Evolutionary conservation across 2,797 vertebrate species (phyloP), one percentile per base, ranked within the genome.

Genomic region (Gymnopithys bicolor): DNA sequence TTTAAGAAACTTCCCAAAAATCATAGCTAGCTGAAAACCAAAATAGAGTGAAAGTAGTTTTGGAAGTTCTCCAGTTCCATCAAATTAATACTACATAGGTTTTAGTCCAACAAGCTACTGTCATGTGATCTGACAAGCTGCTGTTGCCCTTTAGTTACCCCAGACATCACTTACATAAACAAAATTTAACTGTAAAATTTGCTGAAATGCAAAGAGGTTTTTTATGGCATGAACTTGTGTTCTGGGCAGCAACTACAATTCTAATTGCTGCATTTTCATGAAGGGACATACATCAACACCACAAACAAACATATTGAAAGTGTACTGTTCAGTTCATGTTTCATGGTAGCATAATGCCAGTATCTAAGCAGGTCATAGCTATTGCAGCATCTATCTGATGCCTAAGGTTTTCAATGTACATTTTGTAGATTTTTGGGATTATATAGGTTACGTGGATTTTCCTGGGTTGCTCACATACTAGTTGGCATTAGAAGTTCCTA

Each of bases 61-160:
- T 95, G 91, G 66, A 93, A 66, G 32, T 84, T 59, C 23, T 95
- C 87, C 94, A 91, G 59, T 76, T 89, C 85, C 62, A 93, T 81
- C 59, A 89, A 71, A 91, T 89, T 94, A 92, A 60, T 62, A 82
- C 52, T 39, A 83, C 41, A 71, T 16, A 82, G 69, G 53, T 79
- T 95, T 93, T 82, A 84, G 81, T 46, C n/a, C 84, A 84, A 79
- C 35, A 84, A 83, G 49, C 81, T 78, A 80, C 18, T 35, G 27
- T 19, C 76, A 80, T 0, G 1, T 95, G 78, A 86, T 39, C 55
- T 56, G 32, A 85, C 56, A 94, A 94, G 84, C 71, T 89, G 79
- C 66, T 91, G 51, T 19, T 92, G 43, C 35, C 71, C 39, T 91
- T 94, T 66, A 63, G 59, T 89, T 73, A 84, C 35, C 69, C 43